Evolutionary conservation across 2,888 invertebrate genomes (phyloP).

Genomic region (Cyclophora albipunctata): DNA sequence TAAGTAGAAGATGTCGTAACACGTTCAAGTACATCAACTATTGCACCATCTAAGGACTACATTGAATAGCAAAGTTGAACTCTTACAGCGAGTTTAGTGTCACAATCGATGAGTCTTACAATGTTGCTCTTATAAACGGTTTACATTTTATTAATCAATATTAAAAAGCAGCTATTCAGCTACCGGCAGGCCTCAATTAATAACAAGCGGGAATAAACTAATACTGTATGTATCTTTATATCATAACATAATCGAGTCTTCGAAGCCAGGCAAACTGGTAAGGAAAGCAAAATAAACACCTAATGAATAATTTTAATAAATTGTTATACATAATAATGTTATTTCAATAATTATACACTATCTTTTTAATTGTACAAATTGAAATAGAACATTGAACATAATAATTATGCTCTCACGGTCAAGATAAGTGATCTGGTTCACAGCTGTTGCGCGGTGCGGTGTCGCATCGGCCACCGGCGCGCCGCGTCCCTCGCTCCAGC

Average conservation of each 20-base stretch:
- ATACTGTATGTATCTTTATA: too few species aligned
- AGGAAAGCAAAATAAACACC: too few species aligned
- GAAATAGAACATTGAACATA: conserved; percentile 37
- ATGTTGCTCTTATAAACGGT: neutral
- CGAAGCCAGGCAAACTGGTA: too few species aligned
- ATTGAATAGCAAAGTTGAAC: neutral
- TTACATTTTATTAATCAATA: too few species aligned
- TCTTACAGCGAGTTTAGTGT: neutral
- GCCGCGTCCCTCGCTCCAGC: conserved; percentile 40
- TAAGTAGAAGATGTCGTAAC: conserved; percentile 11
- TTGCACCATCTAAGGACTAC: conserved; percentile 4
- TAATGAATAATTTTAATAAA: too few species aligned
- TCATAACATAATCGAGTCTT: too few species aligned
- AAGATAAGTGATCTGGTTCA: conserved; percentile 61
- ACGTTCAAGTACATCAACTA: conserved; percentile 10
- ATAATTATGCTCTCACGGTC: conserved; percentile 60
- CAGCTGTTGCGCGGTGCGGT: conserved; percentile 63
- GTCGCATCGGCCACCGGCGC: conserved; percentile 37
- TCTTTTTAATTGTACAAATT: conserved; percentile 14
- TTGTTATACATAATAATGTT: too few species aligned
- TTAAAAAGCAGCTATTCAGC: too few species aligned
- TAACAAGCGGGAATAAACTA: too few species aligned
- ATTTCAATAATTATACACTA: too few species aligned
- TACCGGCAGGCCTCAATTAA: too few species aligned
- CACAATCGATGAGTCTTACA: too few species aligned